phyloP scores from a whole-genome alignment of 2,797 vertebrate species.

The Cyprinella venusta region DNA sequence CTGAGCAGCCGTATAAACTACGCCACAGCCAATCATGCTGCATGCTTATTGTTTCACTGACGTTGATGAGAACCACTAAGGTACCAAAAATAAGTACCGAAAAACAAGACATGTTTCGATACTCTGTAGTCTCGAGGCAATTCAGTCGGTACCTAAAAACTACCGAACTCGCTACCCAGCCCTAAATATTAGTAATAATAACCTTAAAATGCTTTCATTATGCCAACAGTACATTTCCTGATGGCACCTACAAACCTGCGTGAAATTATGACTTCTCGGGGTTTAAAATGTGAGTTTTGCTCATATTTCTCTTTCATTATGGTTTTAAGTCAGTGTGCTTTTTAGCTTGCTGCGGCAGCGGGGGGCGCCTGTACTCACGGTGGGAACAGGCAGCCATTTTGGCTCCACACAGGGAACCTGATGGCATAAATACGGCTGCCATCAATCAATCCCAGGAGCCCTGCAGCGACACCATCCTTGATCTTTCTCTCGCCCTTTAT shows the following conservation, averaged over 20 bases:
- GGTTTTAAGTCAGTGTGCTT: conserved; percentile 58
- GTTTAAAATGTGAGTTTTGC: conserved; percentile 56
- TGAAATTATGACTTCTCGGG: conserved; percentile 31
- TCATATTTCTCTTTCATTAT: conserved; percentile 62
- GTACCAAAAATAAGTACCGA: too few species aligned
- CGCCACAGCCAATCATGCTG: too few species aligned
- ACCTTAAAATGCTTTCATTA: conserved; percentile 15
- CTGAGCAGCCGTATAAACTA: too few species aligned
- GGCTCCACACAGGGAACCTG: conserved; percentile 73
- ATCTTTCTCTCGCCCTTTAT: conserved; percentile 55
- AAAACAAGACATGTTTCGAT: too few species aligned
- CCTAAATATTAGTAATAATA: not conserved
- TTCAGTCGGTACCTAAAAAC: too few species aligned
- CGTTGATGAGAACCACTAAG: too few species aligned
- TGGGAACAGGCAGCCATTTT: conserved; percentile 79
- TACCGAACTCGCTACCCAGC: too few species aligned
- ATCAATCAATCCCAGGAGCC: conserved; percentile 73
- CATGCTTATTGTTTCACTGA: too few species aligned
- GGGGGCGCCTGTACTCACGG: conserved; percentile 68
- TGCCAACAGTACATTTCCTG: not conserved
- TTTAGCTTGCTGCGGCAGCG: conserved; percentile 62
- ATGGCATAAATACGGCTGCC: conserved; percentile 73
- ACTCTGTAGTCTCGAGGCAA: too few species aligned
- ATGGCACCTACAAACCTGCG: conserved; percentile 37
- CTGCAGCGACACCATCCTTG: conserved; percentile 66